Conservation (phyloP, 2,888 invertebrate genomes). For the Hyles lineata region DNA sequence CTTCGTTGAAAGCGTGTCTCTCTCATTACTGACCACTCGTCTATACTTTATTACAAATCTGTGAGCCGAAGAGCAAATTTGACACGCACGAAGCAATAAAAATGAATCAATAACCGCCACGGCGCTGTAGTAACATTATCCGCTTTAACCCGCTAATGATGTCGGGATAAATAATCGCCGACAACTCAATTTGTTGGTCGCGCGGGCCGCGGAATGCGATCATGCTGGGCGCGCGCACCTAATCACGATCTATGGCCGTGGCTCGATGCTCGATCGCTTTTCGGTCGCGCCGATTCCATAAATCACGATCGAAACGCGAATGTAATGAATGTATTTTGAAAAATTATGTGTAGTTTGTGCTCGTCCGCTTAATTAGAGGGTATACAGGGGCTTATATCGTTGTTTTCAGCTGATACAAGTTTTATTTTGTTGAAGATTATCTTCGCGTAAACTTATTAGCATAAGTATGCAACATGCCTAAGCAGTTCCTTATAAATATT, state of each 20-base stretch:
- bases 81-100: conserved; percentile 36
- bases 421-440: neutral
- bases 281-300: conserved; percentile 49
- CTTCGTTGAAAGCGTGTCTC: neutral
- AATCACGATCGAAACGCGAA: conserved; percentile 62
- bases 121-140: conserved; percentile 32
- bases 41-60: conserved; percentile 22
- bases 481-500: neutral
- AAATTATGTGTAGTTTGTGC: neutral
- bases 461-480: neutral
- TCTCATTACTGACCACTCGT: neutral
- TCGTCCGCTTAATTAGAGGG: neutral
- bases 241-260: conserved; percentile 59
- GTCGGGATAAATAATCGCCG: conserved; percentile 63
- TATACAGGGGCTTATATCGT: neutral
- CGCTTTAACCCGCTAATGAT: conserved; percentile 55
- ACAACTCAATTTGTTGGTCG: conserved; percentile 63
- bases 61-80: conserved; percentile 30
- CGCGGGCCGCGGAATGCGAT: conserved; percentile 43
- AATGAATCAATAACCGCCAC: conserved; percentile 49
- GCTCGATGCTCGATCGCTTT: conserved; percentile 41
- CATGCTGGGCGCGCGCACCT: conserved; percentile 53
- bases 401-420: neutral
- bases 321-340: conserved; percentile 50
- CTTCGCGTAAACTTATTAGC: neutral